These are phyloP conservation scores for Enteromius fasciolatus DNA, from an alignment of 2,797 vertebrate species.

Conservation along the genomic window DNA sequence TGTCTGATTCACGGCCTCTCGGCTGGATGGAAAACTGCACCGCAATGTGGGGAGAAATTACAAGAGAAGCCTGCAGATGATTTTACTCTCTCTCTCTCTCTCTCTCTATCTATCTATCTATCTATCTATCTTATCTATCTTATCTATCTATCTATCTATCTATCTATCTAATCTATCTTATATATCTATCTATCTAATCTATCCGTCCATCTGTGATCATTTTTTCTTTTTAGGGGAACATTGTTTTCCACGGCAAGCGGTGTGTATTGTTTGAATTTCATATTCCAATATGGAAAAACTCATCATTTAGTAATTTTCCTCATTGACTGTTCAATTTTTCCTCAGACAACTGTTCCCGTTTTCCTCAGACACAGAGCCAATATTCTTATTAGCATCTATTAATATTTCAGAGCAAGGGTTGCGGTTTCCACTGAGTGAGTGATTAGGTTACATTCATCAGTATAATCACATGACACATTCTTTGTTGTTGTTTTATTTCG, in stretches of 20 bases:
- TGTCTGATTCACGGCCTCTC: conserved; percentile 44
- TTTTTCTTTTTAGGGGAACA: background rate
- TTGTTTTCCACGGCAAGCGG: background rate
- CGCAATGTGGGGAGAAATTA: conserved; percentile 27
- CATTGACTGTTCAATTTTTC: background rate
- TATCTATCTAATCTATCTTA: background rate
- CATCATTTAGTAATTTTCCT: conserved; percentile 25
- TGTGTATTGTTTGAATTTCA: background rate
- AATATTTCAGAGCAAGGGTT: conserved; percentile 69
- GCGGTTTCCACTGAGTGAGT: conserved; percentile 62
- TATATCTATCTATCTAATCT: background rate
- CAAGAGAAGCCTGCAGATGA: conserved; percentile 30
- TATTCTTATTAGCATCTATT: conserved; percentile 65
- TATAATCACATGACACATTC: conserved; percentile 38
- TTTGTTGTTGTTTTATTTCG: conserved; percentile 40
- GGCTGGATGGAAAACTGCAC: conserved; percentile 40
- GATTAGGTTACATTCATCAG: conserved; percentile 49
- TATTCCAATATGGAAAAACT: conserved; percentile 12
- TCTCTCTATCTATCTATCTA: background rate
- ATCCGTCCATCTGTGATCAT: background rate
- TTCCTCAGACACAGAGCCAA: conserved; percentile 52
- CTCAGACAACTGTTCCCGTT: conserved; percentile 21
- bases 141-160: background rate
- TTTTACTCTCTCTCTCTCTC: conserved; percentile 13
- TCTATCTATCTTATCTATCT: background rate